phyloP scores from a whole-genome alignment of 2,797 vertebrate species.

The Glyptemys insculpta region DNA sequence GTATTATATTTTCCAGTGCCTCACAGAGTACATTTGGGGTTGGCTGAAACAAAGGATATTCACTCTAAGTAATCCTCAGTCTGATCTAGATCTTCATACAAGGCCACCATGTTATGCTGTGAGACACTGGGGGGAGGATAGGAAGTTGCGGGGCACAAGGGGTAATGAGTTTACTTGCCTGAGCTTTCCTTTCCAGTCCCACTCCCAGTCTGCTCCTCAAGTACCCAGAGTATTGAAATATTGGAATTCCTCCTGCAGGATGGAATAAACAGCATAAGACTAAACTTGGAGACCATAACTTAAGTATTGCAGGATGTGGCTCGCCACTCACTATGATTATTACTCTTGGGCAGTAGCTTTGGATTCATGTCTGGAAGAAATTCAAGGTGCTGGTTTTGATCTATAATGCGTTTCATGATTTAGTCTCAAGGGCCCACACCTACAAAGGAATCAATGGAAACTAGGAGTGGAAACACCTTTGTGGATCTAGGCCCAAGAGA shows the following conservation, averaged over 20 bases:
- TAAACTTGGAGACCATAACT: neutral
- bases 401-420: neutral
- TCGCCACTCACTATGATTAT: neutral
- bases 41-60: neutral
- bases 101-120: neutral
- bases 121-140: neutral
- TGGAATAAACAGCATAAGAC: neutral
- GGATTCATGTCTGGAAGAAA: neutral
- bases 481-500: neutral
- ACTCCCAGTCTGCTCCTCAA: conserved; percentile 17
- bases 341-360: neutral
- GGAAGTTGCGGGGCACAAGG: neutral
- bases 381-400: neutral
- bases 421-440: neutral
- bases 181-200: neutral
- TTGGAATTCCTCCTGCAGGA: neutral
- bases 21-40: neutral
- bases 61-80: neutral
- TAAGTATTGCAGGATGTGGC: neutral
- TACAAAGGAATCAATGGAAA: neutral
- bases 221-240: conserved; percentile 1
- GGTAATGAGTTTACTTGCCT: neutral
- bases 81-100: neutral
- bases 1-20: neutral
- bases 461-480: neutral